Evolutionary conservation across 2,113 vertebrate genomes (phyloP), one percentile per base, ranked within the genome.

Genomic region (Orycteropus afer): DNA sequence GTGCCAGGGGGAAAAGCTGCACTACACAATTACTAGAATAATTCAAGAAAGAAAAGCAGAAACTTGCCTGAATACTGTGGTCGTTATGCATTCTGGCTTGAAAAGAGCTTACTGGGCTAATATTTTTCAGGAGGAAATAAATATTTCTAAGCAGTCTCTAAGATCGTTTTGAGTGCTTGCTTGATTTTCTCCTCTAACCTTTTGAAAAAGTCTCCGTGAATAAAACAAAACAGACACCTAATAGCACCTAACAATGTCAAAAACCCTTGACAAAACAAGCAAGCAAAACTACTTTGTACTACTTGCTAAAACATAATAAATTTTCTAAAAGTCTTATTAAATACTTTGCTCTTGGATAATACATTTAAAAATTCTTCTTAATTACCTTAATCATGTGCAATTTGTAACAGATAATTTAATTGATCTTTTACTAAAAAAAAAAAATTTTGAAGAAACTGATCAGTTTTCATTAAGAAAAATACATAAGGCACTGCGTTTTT

Each of bases 81-180:
- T 83, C 12, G 55, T 90, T 94, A 79, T 82, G 20, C 34, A 92
- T 84, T 55, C 69, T 90, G 27, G 18, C 61, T 86, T 95, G 45
- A 53, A 83, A 90, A 89, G 23, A 83, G 23, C 42, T 96, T 87
- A 65, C 49, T 80, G 29, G 27, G 32, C 37, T 96, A 84, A 49
- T 77, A 67, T 55, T 95, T 79, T 95, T 10, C 65, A 89, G 37
- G 15, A 89, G 13, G 23, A 3, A 86, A 59, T 84, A 82, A 17
- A 78, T 76, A 65, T 88, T 91, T 95, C 74, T 71, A 37, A 65
- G 42, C 14, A 45, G 10, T 67, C 45, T 63, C 42, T 63, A 61
- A 15, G 15, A 89, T 18, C 23, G 45, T 63, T 78, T 92, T 95
- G 40, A 83, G 63, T 53, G 25, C 7, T 69, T 89, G 49, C 80